A percentile compares a stretch with the other conserved stretches of the same genome.
Evolutionary conservation across 2,888 invertebrate species (phyloP).

Genomic region (Arenicola marina): DNA sequence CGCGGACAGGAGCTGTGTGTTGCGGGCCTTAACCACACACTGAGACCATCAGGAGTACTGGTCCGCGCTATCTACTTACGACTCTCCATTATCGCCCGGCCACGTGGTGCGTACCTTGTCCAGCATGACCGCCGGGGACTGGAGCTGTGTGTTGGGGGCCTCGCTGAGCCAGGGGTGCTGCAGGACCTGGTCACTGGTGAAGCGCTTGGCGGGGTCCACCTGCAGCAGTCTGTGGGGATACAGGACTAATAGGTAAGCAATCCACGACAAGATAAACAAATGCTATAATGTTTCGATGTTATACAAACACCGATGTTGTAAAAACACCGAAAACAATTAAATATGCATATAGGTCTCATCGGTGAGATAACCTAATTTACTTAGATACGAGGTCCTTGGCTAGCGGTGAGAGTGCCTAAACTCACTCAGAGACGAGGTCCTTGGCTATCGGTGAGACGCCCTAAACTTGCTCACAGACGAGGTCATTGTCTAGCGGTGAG

Average conservation of each 20-base stretch:
- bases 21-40: constrained; percentile 41
- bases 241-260: neutral
- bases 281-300: too few relatives aligned
- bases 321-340: too few relatives aligned
- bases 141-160: constrained; percentile 44
- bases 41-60: neutral
- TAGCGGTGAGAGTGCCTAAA: too few relatives aligned
- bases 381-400: neutral
- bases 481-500: too few relatives aligned
- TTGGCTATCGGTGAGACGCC: too few relatives aligned
- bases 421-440: neutral
- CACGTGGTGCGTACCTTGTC: constrained; percentile 40
- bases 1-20: constrained; percentile 46
- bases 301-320: too few relatives aligned
- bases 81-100: neutral
- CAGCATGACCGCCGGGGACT: constrained; percentile 48
- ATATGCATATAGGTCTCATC: too few relatives aligned
- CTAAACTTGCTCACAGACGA: too few relatives aligned
- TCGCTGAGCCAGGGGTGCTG: constrained; percentile 47
- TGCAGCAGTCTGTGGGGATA: constrained; percentile 43
- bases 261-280: too few relatives aligned
- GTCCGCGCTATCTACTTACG: too few relatives aligned
- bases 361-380: too few relatives aligned
- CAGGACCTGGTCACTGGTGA: constrained; percentile 46
- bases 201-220: constrained; percentile 48